Conservation (phyloP, 35 echinoderm and acorn worm species). For the Amphiura filiformis region DNA sequence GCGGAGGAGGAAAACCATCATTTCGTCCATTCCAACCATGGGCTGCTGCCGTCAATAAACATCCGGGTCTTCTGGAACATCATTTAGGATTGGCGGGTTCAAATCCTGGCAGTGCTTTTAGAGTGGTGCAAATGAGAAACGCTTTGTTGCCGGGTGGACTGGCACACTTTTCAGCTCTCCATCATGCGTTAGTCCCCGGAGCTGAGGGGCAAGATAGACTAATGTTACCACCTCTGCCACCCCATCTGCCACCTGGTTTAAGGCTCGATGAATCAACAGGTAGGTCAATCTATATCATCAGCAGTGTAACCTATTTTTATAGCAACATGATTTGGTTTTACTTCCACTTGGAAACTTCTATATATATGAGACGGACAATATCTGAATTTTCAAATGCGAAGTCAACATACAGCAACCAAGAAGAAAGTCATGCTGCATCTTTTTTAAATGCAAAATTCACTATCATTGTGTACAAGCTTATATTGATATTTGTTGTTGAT, state of each 20-base stretch:
- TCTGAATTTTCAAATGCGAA: too few relatives aligned
- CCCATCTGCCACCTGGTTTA: constrained; percentile 37
- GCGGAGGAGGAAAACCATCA: constrained; percentile 22
- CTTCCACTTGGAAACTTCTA: too few relatives aligned
- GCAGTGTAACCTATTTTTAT: too few relatives aligned
- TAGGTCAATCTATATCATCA: neutral
- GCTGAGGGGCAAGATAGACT: constrained; percentile 1
- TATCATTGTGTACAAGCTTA: too few relatives aligned
- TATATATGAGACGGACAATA: too few relatives aligned
- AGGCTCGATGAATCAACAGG: constrained; percentile 46
- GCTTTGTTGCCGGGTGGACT: constrained; percentile 43
- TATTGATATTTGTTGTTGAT: too few relatives aligned
- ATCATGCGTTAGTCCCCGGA: constrained; percentile 20
- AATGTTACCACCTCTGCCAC: constrained; percentile 23
- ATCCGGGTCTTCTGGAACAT: constrained; percentile 18
- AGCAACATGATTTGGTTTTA: too few relatives aligned
- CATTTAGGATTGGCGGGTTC: neutral
- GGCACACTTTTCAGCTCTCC: constrained; percentile 36
- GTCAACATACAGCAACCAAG: too few relatives aligned
- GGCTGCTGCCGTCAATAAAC: constrained; percentile 34
- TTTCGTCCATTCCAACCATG: constrained; percentile 81
- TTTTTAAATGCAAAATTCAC: too few relatives aligned
- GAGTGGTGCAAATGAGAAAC: constrained; percentile 70
- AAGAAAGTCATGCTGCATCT: too few relatives aligned
- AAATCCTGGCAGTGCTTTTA: constrained; percentile 61